These are phyloP conservation scores for Amiota minor DNA, from an alignment of 2,888 invertebrate genomes.

Conservation along the genomic window DNA sequence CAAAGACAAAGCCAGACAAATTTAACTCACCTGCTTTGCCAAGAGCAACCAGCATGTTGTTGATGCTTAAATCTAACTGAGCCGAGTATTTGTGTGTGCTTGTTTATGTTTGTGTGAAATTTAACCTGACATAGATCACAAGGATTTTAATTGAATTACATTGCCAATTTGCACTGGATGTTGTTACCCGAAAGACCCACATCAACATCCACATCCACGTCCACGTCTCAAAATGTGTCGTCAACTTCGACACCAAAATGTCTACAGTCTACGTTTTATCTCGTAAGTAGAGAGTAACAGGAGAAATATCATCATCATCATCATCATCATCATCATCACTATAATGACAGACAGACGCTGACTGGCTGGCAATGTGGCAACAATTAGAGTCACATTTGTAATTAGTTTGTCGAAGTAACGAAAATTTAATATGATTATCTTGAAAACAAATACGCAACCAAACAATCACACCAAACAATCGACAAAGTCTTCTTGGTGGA, in stretches of 20 bases:
- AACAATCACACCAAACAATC: background rate
- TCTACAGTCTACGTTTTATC: background rate
- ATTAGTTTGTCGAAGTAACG: constrained; percentile 39
- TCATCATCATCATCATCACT: constrained; percentile 13
- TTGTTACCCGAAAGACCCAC: background rate
- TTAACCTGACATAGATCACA: constrained; percentile 18
- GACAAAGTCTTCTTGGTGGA: background rate
- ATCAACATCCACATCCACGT: background rate
- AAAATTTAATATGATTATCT: constrained; percentile 38
- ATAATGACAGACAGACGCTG: background rate
- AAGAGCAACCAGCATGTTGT: constrained; percentile 8
- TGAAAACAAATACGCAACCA: constrained; percentile 11
- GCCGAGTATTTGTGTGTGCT: background rate
- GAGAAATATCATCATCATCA: constrained; percentile 1
- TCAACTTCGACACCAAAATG: constrained; percentile 5
- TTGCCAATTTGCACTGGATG: constrained; percentile 44
- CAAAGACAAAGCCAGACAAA: constrained; percentile 6
- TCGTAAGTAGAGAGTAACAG: constrained; percentile 3
- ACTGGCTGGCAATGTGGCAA: constrained; percentile 31
- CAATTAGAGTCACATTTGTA: constrained; percentile 38
- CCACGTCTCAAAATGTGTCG: background rate
- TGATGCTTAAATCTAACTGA: constrained; percentile 1
- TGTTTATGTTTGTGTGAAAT: constrained; percentile 2
- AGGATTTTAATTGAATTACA: constrained; percentile 47
- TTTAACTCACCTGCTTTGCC: constrained; percentile 7